Evolutionary conservation across 2,113 vertebrate genomes (phyloP).

Genomic region (Sorex araneus): DNA sequence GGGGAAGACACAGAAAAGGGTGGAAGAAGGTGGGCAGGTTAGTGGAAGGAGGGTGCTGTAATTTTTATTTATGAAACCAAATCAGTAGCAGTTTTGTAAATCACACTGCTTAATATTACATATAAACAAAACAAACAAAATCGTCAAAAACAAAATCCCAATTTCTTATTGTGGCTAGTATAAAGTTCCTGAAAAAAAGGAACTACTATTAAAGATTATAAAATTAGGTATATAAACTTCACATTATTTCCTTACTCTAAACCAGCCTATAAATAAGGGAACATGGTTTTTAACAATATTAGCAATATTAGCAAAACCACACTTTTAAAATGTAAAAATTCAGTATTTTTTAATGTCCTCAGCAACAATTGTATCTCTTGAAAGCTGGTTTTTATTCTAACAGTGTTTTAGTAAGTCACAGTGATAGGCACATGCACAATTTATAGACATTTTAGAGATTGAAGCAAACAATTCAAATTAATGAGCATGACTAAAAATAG

Average conservation of each 20-base stretch:
- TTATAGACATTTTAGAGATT: slow-evolving; percentile 27
- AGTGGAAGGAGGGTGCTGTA: too few relatives aligned
- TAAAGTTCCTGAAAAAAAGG: slow-evolving; percentile 41
- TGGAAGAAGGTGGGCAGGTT: too few relatives aligned
- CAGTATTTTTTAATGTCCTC: slow-evolving; percentile 57
- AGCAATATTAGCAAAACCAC: slow-evolving; percentile 51
- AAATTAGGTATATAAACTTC: slow-evolving; percentile 30
- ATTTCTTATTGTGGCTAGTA: not conserved
- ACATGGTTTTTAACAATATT: slow-evolving; percentile 51
- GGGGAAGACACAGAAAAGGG: too few relatives aligned
- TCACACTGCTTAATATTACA: too few relatives aligned
- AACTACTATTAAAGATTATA: slow-evolving; percentile 51
- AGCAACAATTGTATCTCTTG: slow-evolving; percentile 31
- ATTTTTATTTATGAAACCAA: too few relatives aligned
- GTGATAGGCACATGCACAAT: slow-evolving; percentile 3
- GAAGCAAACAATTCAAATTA: slow-evolving; percentile 69
- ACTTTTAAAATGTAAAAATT: slow-evolving; percentile 12
- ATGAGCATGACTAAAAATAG: slow-evolving; percentile 27
- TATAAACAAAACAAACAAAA: too few relatives aligned
- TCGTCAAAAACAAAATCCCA: not conserved
- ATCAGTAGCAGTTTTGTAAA: too few relatives aligned
- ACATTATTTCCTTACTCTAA: slow-evolving; percentile 29
- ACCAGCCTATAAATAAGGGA: slow-evolving; percentile 9
- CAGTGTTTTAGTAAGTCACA: slow-evolving; percentile 37
- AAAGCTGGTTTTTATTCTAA: slow-evolving; percentile 44